phyloP scores from a whole-genome alignment of 2,113 vertebrate genomes.

The Oreochromis tanganicae region DNA sequence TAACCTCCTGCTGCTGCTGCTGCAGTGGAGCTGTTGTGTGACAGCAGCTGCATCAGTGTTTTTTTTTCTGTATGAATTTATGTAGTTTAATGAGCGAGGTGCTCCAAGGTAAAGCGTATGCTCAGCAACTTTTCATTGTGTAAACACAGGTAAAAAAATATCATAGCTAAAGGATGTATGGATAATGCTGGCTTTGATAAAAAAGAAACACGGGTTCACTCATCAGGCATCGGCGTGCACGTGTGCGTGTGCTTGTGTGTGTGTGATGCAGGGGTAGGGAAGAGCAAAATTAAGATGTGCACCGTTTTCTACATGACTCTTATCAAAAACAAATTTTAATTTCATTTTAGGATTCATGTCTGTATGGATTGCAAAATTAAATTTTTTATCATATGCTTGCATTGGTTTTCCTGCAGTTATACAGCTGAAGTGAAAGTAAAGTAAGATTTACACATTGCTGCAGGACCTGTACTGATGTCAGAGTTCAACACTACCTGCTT shows the following conservation, averaged over 20 bases:
- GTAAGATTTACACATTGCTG: background rate
- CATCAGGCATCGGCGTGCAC: background rate
- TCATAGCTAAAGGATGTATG: background rate
- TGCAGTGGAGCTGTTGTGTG: constrained; percentile 40
- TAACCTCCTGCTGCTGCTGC: constrained; percentile 22
- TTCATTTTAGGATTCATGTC: background rate
- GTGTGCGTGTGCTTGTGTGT: background rate
- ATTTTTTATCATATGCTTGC: background rate
- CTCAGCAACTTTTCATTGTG: constrained; percentile 34
- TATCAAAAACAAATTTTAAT: background rate
- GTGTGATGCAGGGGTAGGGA: background rate
- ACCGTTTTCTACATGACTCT: background rate
- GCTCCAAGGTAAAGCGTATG: background rate
- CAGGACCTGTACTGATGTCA: background rate
- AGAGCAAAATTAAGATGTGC: background rate
- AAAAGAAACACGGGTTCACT: background rate
- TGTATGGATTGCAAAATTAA: background rate
- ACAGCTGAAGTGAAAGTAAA: background rate
- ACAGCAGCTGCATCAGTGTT: background rate
- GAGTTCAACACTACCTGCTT: background rate
- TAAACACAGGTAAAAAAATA: background rate
- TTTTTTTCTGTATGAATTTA: background rate
- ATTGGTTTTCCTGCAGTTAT: background rate
- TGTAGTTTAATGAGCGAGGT: constrained; percentile 15
- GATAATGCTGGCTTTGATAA: background rate